These are phyloP conservation scores for Ctenodactylus gundi DNA, from an alignment of 2,113 vertebrate species.

Conservation along the genomic window DNA sequence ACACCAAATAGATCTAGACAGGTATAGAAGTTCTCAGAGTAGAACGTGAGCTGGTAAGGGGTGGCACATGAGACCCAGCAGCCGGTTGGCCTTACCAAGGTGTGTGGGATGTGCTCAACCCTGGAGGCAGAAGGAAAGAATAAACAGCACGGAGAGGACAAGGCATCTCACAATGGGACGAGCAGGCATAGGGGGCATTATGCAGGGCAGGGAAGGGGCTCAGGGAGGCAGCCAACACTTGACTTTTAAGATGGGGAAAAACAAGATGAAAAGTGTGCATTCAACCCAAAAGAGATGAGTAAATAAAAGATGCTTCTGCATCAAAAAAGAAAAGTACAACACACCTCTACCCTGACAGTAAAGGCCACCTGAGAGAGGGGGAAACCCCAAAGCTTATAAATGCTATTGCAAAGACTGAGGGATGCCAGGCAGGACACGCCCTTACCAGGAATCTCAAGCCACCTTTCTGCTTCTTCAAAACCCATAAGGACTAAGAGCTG, in stretches of 20 bases:
- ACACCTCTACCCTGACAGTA: too few relatives aligned
- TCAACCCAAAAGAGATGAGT: too few relatives aligned
- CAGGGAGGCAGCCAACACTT: background rate
- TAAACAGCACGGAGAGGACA: background rate
- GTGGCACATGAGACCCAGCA: background rate
- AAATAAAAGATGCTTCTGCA: background rate
- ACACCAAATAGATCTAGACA: background rate
- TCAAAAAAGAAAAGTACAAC: background rate
- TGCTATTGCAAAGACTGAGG: background rate
- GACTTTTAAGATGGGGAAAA: background rate
- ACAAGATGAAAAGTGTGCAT: background rate
- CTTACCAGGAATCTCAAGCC: background rate
- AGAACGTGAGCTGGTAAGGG: background rate
- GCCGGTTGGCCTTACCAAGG: background rate
- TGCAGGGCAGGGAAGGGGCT: background rate
- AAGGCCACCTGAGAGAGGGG: background rate
- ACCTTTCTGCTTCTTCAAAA: background rate
- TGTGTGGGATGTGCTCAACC: background rate
- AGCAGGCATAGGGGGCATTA: background rate
- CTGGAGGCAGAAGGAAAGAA: background rate
- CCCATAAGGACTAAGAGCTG: background rate
- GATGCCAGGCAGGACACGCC: background rate
- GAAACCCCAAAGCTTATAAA: accelerated
- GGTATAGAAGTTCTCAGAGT: background rate
- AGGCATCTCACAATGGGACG: background rate